Base-by-base conservation (phyloP, 2,888 invertebrate species). In the Hermaeophaga mercurialis region DNA sequence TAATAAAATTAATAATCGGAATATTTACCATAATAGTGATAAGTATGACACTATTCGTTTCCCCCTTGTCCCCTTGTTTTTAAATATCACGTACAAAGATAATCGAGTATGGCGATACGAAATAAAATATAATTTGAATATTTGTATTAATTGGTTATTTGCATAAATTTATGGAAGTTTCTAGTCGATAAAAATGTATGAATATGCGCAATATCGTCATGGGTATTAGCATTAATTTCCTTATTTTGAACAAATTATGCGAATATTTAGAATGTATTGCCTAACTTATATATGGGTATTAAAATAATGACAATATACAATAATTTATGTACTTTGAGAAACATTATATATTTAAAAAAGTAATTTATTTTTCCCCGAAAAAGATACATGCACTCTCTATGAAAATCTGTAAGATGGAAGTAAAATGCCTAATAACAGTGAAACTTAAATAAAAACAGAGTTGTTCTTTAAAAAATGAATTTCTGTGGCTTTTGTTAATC, bases 131-230 rank as follows among this genome's bases (percentile, higher is more conserved):
- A 57, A 60, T 60, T 60, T 60, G 57, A 60, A 60, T 60, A 60
- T 60, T 54, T 49, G 43, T 60, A 60, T 60, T 60, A 60, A 60
- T 60, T 60, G 60, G 54, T 60, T 60, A 60, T 57, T 60, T 54
- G 56, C 54, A 57, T 60, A 47, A 54, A 60, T 54, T 60, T 60
- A 60, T 60, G 60, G 60, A 57, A 46, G 60, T 60, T 60, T 57
- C 47, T 53, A 49, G 36, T 34, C 50, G 60, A 60, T 60, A 60
- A 60, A 54, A 7, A 45, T 50, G 38, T 54, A 57, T 60, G 56
- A 54, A 60, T 60, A 60, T 60, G 60, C 60, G 56, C 60, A 52
- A 54, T 60, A 57, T 54, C 57, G 57, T 57, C 57, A 57, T 36
- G 34, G 19, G 36, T 47, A 57, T 57, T 57, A 57, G 57, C 57